Evolutionary conservation across 2,888 invertebrate species (phyloP), one percentile per base, ranked within the genome.

Genomic region (Metalampra italica): DNA sequence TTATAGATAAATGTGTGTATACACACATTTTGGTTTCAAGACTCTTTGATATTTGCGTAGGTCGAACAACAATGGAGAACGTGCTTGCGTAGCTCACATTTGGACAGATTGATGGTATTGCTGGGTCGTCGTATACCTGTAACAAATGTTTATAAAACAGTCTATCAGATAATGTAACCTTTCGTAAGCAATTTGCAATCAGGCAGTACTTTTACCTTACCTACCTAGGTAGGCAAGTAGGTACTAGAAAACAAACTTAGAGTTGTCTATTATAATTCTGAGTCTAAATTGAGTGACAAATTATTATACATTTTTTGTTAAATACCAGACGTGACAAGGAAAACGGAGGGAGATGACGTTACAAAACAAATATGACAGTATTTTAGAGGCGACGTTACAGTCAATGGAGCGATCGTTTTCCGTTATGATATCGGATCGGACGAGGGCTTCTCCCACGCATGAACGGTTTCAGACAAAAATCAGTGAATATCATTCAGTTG

Each of bases 81-180:
- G 53, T 60, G 57, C 54, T 58, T 59, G 66, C 66, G 68, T 72
- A 69, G 66, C 60, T 73, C 70, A 78, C 73, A 72, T 74, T 75
- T 63, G 59, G 68, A 64, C 70, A 75, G 77, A 78, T 76, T 79
- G 78, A 81, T 78, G 75, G 71, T 74, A 75, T 74, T 70, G 65
- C 70, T 60, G 55, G 53, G 67, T 69, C 72, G 67, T 69, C 72
- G 71, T 75, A 74, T 76, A 72, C 71, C 71, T 72, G 70, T 56
- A 72, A 73, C 68, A 74, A 78, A 74, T 67, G 73, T 71, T 75
- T 76, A 75, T 78, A 80, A 78, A 80, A 77, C 69, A 72, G 66
- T 54, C 67, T 76, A 81, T 81, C 80, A 67, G 80, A 80, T 78
- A 57, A 57, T 60, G 62, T 67, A 71, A 71, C 75, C 71, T 72